phyloP scores from a whole-genome alignment of 23 tunicate genomes.

The Halocynthia roretzi region DNA sequence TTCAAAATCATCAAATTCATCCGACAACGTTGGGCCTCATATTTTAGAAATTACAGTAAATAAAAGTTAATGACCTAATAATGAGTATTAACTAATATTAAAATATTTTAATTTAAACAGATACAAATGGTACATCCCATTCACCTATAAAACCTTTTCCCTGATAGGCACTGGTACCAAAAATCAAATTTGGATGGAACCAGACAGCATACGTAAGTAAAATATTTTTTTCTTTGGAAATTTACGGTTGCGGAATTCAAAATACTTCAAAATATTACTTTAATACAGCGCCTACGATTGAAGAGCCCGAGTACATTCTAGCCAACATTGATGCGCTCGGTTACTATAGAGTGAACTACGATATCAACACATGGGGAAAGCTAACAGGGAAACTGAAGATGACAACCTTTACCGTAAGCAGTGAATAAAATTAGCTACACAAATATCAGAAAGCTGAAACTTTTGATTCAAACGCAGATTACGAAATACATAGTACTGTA shows the following conservation, averaged over 20 bases:
- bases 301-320: slow-evolving; percentile 19
- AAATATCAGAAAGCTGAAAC: no score
- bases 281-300: not conserved
- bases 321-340: slow-evolving; percentile 64
- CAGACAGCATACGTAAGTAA: not conserved
- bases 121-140: slow-evolving; percentile 61
- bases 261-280: no score
- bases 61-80: no score
- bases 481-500: no score
- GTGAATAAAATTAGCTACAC: no score
- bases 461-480: no score
- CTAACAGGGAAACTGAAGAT: slow-evolving; percentile 21
- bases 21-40: no score
- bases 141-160: slow-evolving; percentile 36
- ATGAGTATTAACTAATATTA: no score
- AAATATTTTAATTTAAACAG: slow-evolving; percentile 6
- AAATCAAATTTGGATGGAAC: not conserved
- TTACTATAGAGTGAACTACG: slow-evolving; percentile 74
- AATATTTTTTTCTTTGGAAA: not conserved
- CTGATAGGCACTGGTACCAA: not conserved
- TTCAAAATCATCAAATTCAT: no score
- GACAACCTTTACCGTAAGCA: not conserved
- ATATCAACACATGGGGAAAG: slow-evolving; percentile 40
- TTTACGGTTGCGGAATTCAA: not conserved
- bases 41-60: no score